Evolutionary conservation across 2,888 invertebrate genomes (phyloP), one percentile per base, ranked within the genome.

Genomic region (Fissipunctia ypsillon): DNA sequence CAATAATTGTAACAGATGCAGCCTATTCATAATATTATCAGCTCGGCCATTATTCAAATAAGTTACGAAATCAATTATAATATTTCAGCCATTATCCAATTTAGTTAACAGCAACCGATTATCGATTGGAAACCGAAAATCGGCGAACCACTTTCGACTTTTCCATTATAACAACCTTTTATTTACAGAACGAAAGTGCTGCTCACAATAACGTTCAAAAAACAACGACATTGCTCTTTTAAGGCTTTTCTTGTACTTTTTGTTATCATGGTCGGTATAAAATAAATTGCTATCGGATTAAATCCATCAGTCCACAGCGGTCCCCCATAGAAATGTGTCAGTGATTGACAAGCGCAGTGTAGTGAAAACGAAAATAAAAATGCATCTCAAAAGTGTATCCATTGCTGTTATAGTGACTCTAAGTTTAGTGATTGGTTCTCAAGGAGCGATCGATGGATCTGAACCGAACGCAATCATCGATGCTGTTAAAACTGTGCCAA

Each of bases 101-200:
- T 81, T 43, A 64, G 68, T 73, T 75, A 80, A 80, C 54, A 80
- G 63, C 66, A 60, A 0, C 65, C 78, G 85, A 81, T 89, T 85
- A 89, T 80, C 84, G 85, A 83, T 84, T 84, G 84, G 81, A 87
- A 84, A 85, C 78, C 72, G 50, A 86, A 88, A 88, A 88, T 81
- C 67, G 73, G 7, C 83, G 80, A 83, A 71, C 78, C 78, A 90
- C 90, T 90, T 89, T 90, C 88, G 73, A 90, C 88, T 91, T 93
- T 93, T 92, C 90, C 87, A 89, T 88, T 87, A 85, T 68, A 71
- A 70, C 78, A 81, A 86, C 75, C 84, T 86, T 86, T 88, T 89
- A 84, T 73, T 88, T 88, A 85, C 89, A 87, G 85, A 90, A 91
- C 89, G 95, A 95, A 95, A 95, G 95, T 90, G 83, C 83, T 85